These are phyloP conservation scores for Yponomeuta sedellus DNA, from an alignment of 2,888 invertebrate genomes.

Conservation along the genomic window DNA sequence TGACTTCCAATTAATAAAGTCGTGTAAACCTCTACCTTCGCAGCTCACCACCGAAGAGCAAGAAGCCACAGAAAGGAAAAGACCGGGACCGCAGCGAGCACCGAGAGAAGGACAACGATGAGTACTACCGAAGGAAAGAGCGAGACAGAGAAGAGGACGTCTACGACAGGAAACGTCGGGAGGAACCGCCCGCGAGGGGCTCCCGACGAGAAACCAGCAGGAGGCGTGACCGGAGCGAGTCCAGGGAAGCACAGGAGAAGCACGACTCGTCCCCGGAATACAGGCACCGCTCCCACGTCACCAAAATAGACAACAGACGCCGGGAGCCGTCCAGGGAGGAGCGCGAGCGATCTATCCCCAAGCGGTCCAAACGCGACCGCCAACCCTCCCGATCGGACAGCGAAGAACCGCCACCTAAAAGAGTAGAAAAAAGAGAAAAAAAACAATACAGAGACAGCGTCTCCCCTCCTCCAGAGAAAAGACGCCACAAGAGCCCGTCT, in stretches of 20 bases:
- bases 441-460: conserved; percentile 40
- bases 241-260: conserved; percentile 14
- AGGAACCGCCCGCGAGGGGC: conserved; percentile 31
- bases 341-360: conserved; percentile 34
- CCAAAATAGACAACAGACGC: conserved; percentile 50
- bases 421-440: conserved; percentile 40
- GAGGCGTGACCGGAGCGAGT: not conserved
- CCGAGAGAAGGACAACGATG: conserved; percentile 44
- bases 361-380: conserved; percentile 42
- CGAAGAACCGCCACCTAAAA: conserved; percentile 31
- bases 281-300: conserved; percentile 50
- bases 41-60: conserved; percentile 60
- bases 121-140: conserved; percentile 54
- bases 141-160: conserved; percentile 58
- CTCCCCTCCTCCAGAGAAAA: conserved; percentile 56
- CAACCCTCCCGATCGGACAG: conserved; percentile 42
- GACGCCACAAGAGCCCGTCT: conserved; percentile 47
- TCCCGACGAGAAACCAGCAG: not conserved
- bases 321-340: conserved; percentile 42
- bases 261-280: conserved; percentile 44
- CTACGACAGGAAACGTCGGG: conserved; percentile 42
- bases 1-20: not conserved
- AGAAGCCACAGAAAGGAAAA: conserved; percentile 39
- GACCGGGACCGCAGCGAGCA: conserved; percentile 48
- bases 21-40: not conserved